A percentile compares a stretch with the other conserved stretches of the same genome.
These are phyloP conservation scores for Schlechtendalia chinensis DNA, from an alignment of 1,140 invertebrate genomes.

Conservation along the genomic window DNA sequence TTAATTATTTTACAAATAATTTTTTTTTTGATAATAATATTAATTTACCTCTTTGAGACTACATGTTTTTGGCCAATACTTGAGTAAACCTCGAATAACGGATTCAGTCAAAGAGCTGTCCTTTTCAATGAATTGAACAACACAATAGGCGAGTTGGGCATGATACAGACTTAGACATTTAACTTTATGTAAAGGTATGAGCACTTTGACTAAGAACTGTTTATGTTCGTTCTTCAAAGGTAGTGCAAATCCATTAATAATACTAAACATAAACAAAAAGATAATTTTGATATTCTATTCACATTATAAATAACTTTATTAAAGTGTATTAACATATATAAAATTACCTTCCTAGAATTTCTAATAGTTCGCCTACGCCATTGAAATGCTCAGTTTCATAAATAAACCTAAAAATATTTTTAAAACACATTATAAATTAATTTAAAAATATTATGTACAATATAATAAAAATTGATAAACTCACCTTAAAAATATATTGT, in stretches of 20 bases:
- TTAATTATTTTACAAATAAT: too few relatives aligned
- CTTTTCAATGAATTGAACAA: constrained; percentile 99
- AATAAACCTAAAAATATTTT: constrained; percentile 95
- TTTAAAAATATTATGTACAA: not conserved
- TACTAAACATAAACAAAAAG: constrained; percentile 64
- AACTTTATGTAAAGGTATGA: constrained; percentile 89
- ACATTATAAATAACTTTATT: not conserved
- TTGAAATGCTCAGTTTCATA: constrained; percentile 99
- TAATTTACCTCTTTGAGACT: constrained; percentile 84
- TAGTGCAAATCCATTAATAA: constrained; percentile 98
- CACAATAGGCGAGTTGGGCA: constrained; percentile 98
- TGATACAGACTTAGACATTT: constrained; percentile 90
- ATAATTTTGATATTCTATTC: not conserved
- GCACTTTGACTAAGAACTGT: constrained; percentile 96
- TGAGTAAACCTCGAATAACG: constrained; percentile 91
- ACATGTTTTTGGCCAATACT: constrained; percentile 99
- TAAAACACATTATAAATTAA: constrained; percentile 53
- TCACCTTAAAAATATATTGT: constrained; percentile 92
- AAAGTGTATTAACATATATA: not conserved
- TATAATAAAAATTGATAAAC: not conserved
- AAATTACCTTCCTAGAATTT: constrained; percentile 87
- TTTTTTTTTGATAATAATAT: too few relatives aligned
- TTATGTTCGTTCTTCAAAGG: constrained; percentile 96
- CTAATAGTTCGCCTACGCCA: constrained; percentile 95
- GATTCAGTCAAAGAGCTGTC: constrained; percentile 94